Base-by-base conservation (phyloP, 1,140 invertebrate genomes). In the Cydia splendana region DNA sequence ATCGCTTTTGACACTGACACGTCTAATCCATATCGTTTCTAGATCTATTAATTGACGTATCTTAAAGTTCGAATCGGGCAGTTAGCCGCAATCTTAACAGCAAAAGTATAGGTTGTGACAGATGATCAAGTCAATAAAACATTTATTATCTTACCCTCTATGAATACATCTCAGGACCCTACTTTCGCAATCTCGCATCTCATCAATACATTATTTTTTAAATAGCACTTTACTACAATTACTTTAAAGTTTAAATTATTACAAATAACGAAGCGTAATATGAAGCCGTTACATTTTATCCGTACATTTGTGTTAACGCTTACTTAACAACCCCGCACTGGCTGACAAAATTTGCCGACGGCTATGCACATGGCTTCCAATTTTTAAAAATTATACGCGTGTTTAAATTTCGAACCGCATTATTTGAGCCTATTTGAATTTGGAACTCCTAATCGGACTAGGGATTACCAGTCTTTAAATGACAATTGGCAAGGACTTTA, bases 401-500 rank as follows among this genome's bases (percentile, higher is more conserved):
- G 89, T 92, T 92, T 92, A 91, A 92, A 86, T 90, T 90, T 85
- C 65, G 84, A 83, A 88, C 84, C 87, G 84, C 86, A 87, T 88
- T 86, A 88, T 88, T 88, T 82, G 84, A 88, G 84, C 84, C 77
- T 76, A 85, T 88, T 88, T 86, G 83, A 88, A 86, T 89, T 85
- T 81, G 82, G 77, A 82, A 84, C 82, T 77, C 34, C 77, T 90
- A 90, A 91, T 92, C 90, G 87, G 81, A 87, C 82, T 89, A 85
- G 84, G 34, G 85, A 86, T 90, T 90, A 24, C 57, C 18, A 62
- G 7, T 62, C 2, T 62, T 62, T n/a, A 62, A 24, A 62, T 62
- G 20, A 62, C 20, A 62, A 62, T 62, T 24, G 18, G 3, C 9
- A 24, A 24, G n/a, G 18, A 20, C 18, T 20, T 20, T 62, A 62